Evolutionary conservation across 2,888 invertebrate genomes (phyloP).

Genomic region (Hirtodrosophila duncani): DNA sequence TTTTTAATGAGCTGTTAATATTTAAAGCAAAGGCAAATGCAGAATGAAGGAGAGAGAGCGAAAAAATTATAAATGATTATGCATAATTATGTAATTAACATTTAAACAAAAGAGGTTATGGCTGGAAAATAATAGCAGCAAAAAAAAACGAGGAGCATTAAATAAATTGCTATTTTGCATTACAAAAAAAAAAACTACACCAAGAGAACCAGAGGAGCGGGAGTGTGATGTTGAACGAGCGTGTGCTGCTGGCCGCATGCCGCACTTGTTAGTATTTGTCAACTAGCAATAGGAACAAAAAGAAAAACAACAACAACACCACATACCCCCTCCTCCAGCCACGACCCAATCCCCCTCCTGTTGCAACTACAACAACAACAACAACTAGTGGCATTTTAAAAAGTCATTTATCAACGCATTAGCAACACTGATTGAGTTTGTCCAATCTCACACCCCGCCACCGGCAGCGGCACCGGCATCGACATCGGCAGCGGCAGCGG

Average conservation of each 20-base stretch:
- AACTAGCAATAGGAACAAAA: constrained; percentile 13
- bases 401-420: constrained; percentile 72
- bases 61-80: constrained; percentile 62
- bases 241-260: too few relatives aligned
- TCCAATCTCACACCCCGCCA: constrained; percentile 8
- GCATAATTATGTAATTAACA: constrained; percentile 77
- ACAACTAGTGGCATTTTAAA: constrained; percentile 50
- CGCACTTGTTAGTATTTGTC: constrained; percentile 54
- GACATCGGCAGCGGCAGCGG: not conserved
- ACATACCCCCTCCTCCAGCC: not conserved
- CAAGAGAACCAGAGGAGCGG: not conserved
- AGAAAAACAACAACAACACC: too few relatives aligned
- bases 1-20: constrained; percentile 74
- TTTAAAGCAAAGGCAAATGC: constrained; percentile 16
- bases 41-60: constrained; percentile 16
- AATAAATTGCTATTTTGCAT: constrained; percentile 58
- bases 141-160: not conserved
- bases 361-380: constrained; percentile 5
- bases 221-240: not conserved
- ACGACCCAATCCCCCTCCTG: not conserved
- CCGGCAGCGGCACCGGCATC: not conserved
- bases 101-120: constrained; percentile 52
- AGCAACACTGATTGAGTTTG: constrained; percentile 65
- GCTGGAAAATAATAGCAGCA: constrained; percentile 43
- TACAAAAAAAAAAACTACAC: not conserved